Percentiles rank a stretch among this genome's conserved stretches.
Conservation (phyloP, 2,113 vertebrate genomes). For the Anoura caudifer region DNA sequence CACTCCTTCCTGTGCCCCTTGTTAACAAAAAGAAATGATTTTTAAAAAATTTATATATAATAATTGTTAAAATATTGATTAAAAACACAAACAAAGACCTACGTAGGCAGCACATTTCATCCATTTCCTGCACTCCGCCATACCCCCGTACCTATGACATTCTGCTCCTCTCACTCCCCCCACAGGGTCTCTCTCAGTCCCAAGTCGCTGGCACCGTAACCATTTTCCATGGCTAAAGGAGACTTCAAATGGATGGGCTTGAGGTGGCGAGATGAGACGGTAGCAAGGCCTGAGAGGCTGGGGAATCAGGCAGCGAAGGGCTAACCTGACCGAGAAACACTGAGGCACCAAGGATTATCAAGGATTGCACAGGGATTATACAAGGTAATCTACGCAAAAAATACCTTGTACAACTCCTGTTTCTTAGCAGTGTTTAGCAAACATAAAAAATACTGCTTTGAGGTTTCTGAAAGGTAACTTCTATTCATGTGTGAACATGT, state of each 20-base stretch:
- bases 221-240: background rate
- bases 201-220: constrained; percentile 24
- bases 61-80: constrained; percentile 56
- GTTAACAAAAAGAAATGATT: constrained; percentile 57
- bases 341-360: background rate
- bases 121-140: background rate
- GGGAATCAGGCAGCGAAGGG: background rate
- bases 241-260: background rate
- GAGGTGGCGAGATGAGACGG: background rate
- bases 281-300: background rate
- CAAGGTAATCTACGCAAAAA: background rate
- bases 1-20: background rate
- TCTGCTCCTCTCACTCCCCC: background rate
- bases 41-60: constrained; percentile 38
- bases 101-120: constrained; percentile 49
- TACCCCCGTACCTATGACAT: background rate
- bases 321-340: background rate
- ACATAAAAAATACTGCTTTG: background rate
- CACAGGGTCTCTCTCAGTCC: background rate
- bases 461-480: background rate
- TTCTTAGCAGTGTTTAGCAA: background rate
- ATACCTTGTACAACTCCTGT: background rate
- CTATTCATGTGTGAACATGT: background rate
- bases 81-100: constrained; percentile 44
- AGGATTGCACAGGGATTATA: background rate